phyloP scores from a whole-genome alignment of 2,113 vertebrate species.

The Nibea albiflora region DNA sequence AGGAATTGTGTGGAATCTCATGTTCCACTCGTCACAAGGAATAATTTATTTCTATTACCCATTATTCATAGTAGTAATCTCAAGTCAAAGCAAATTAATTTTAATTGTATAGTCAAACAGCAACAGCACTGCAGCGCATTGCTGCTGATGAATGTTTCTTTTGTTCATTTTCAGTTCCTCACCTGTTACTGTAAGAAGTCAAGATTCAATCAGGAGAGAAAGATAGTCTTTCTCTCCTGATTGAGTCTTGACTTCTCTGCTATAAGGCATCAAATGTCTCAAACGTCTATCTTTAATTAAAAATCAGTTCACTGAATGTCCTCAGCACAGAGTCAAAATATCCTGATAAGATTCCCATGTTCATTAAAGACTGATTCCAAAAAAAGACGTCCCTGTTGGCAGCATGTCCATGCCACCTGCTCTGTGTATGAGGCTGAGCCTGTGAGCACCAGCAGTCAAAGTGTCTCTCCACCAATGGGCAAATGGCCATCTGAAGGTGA shows the following conservation, averaged over 20 bases:
- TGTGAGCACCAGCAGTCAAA: constrained; percentile 60
- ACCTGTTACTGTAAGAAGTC: constrained; percentile 29
- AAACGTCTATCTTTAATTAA: constrained; percentile 39
- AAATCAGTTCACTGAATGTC: constrained; percentile 22
- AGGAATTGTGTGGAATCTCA: not conserved
- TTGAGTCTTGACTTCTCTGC: too few species aligned
- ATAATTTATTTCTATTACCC: not conserved
- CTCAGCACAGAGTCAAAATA: constrained; percentile 17
- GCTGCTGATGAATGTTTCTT: not conserved
- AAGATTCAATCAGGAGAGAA: constrained; percentile 19
- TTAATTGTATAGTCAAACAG: not conserved
- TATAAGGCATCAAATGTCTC: constrained; percentile 16
- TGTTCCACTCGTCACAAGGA: not conserved
- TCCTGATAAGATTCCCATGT: constrained; percentile 44
- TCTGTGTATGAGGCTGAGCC: constrained; percentile 48
- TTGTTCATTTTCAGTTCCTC: not conserved
- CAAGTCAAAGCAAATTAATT: not conserved
- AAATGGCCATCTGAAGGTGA: constrained; percentile 77
- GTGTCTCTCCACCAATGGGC: constrained; percentile 61
- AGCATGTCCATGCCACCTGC: constrained; percentile 64
- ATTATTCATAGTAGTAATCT: not conserved
- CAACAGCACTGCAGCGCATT: not conserved
- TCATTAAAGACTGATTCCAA: constrained; percentile 46
- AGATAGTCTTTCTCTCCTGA: too few species aligned
- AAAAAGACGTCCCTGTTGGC: constrained; percentile 60